phyloP scores from a whole-genome alignment of 2,113 vertebrate genomes.

The Dromas ardeola region DNA sequence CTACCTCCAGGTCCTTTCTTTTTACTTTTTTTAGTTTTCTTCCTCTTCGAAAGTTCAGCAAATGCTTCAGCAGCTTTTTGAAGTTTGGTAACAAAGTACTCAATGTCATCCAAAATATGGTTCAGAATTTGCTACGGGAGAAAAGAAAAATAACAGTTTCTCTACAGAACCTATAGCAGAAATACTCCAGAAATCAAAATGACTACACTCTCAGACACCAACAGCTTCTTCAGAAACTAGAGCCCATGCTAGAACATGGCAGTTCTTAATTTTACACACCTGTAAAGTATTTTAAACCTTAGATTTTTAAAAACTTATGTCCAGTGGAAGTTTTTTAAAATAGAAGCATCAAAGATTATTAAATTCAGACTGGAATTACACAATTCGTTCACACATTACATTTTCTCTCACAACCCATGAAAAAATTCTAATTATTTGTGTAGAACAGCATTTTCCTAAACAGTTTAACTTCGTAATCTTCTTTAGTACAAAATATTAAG shows the following conservation, averaged over 20 bases:
- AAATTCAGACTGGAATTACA: not conserved
- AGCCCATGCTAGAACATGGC: not conserved
- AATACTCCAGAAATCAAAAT: not conserved
- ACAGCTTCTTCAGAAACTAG: not conserved
- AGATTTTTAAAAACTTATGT: not conserved
- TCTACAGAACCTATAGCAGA: not conserved
- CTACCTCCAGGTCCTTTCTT: constrained; percentile 93
- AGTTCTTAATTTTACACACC: not conserved
- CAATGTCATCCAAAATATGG: constrained; percentile 96
- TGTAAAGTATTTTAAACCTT: not conserved
- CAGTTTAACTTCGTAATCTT: not conserved
- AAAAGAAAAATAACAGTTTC: not conserved
- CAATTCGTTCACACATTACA: not conserved
- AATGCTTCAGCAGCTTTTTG: constrained; percentile 95
- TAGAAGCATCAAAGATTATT: not conserved
- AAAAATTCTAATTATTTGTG: not conserved
- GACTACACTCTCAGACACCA: not conserved
- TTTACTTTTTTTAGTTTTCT: constrained; percentile 89
- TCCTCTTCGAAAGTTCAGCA: constrained; percentile 88
- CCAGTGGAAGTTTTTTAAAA: not conserved
- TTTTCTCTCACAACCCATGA: not conserved
- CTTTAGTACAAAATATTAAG: not conserved
- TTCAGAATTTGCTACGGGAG: constrained; percentile 93
- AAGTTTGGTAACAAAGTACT: constrained; percentile 93
- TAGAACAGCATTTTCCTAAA: not conserved